phyloP scores from a whole-genome alignment of 2,888 invertebrate genomes.

The Ophonus ardosiacus region DNA sequence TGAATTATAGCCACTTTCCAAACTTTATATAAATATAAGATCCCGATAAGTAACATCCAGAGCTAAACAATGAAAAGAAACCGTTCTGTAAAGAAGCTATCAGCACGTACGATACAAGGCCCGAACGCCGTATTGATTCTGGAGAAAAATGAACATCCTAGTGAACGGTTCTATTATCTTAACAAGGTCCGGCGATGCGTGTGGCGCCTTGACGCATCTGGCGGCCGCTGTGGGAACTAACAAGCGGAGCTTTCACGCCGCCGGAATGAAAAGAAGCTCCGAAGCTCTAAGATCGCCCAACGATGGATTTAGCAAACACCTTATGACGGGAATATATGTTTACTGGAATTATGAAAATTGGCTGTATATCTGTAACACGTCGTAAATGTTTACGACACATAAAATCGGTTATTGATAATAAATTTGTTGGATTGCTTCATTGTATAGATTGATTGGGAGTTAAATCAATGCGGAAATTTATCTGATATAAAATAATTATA shows the following conservation, averaged over 20 bases:
- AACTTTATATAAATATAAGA: background rate
- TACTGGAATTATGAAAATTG: background rate
- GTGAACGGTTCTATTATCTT: conserved; percentile 47
- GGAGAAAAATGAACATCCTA: conserved; percentile 43
- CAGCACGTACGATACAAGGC: conserved; percentile 43
- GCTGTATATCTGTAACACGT: background rate
- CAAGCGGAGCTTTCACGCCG: conserved; percentile 4
- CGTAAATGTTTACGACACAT: background rate
- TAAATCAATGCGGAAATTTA: background rate
- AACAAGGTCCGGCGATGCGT: conserved; percentile 41
- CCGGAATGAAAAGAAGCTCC: background rate
- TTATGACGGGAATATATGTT: background rate
- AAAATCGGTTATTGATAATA: background rate
- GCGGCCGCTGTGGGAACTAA: conserved; percentile 14
- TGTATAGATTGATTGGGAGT: background rate
- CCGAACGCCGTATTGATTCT: conserved; percentile 19
- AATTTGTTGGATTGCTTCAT: background rate
- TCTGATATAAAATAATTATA: background rate
- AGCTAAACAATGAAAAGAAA: conserved; percentile 10
- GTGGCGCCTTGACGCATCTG: conserved; percentile 20
- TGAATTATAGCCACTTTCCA: background rate
- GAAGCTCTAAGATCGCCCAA: background rate
- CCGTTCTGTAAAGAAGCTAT: conserved; percentile 24
- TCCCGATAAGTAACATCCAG: background rate
- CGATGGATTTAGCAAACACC: background rate